phyloP scores from a whole-genome alignment of 92 coral and sea anemone species.

The Galaxea fascicularis region DNA sequence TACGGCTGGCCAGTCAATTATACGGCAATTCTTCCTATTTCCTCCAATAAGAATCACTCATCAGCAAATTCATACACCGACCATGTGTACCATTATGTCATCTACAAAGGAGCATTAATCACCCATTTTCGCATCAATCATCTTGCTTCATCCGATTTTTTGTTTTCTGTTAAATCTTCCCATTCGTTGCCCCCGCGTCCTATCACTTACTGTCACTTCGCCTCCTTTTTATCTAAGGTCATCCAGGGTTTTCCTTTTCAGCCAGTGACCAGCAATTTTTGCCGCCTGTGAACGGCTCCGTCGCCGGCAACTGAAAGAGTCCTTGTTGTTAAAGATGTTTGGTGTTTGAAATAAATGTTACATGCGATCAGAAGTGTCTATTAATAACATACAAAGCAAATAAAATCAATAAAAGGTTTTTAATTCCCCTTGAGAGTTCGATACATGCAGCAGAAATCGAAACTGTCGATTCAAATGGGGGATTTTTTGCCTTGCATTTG shows the following conservation, averaged over 20 bases:
- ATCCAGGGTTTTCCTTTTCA: too few relatives aligned
- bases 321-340: neutral
- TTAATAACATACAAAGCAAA: neutral
- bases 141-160: neutral
- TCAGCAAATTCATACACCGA: neutral
- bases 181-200: neutral
- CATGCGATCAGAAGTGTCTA: neutral
- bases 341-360: constrained; percentile 4
- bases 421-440: constrained; percentile 1
- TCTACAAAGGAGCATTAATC: too few relatives aligned
- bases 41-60: too few relatives aligned
- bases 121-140: neutral
- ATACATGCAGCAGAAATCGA: constrained; percentile 1
- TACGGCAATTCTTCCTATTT: too few relatives aligned
- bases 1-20: constrained; percentile 26
- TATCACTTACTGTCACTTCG: constrained; percentile 8
- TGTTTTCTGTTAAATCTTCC: constrained; percentile 13
- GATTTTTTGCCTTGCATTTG: neutral
- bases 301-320: neutral
- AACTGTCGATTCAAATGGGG: neutral
- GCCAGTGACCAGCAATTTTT: too few relatives aligned
- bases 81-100: neutral
- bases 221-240: constrained; percentile 16
- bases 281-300: constrained; percentile 4
- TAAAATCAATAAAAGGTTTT: neutral